A percentile compares a stretch with the other conserved stretches of the same genome.
phyloP scores from a whole-genome alignment of 2,113 vertebrate species.

The Aramus guarauna region DNA sequence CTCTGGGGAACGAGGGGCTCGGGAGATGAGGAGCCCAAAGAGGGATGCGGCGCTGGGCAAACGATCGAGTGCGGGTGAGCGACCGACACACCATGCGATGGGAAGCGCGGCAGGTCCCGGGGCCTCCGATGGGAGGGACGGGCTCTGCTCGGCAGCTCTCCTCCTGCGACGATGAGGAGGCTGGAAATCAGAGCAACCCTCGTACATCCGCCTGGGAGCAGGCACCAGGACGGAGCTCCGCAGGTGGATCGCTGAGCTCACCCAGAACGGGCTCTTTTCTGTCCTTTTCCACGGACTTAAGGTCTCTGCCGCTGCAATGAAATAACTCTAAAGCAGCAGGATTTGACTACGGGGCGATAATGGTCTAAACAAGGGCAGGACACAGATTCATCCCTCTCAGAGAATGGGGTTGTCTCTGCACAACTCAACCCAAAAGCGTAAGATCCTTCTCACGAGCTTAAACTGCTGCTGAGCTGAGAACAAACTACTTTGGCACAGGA shows the following conservation, averaged over 20 bases:
- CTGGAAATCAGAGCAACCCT: background rate
- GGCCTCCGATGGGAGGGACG: background rate
- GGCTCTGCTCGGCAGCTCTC: background rate
- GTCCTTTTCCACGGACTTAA: rapidly evolving
- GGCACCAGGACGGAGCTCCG: rapidly evolving
- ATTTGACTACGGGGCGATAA: rapidly evolving
- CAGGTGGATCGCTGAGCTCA: rapidly evolving
- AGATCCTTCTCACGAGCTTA: background rate
- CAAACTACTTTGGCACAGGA: background rate
- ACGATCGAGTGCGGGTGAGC: rapidly evolving
- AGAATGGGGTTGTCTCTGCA: background rate
- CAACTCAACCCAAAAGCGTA: rapidly evolving
- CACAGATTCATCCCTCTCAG: background rate
- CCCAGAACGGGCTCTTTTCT: background rate
- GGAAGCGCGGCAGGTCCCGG: background rate
- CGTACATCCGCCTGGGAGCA: background rate
- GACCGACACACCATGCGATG: rapidly evolving
- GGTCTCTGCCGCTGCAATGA: background rate
- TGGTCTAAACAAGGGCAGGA: rapidly evolving
- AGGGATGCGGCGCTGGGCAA: background rate
- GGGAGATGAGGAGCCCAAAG: background rate
- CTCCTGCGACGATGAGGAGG: background rate
- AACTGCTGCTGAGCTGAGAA: background rate
- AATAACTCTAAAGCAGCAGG: background rate
- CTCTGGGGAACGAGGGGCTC: background rate